These are phyloP conservation scores for Heterochromis multidens DNA, from an alignment of 2,113 vertebrate genomes.

Conservation along the genomic window DNA sequence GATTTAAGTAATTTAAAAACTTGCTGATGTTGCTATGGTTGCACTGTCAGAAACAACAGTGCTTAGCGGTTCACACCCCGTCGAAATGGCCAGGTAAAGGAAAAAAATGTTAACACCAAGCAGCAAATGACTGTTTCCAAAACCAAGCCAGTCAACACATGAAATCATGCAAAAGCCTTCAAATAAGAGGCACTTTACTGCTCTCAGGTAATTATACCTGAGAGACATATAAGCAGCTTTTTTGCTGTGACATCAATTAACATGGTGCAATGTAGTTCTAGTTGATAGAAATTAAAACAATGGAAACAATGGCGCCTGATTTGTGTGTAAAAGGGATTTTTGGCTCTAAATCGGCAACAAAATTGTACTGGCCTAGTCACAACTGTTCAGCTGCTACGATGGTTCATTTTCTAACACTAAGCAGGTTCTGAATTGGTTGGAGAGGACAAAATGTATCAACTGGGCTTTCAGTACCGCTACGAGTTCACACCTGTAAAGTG, in stretches of 20 bases:
- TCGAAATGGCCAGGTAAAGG: conserved; percentile 1
- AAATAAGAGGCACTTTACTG: conserved; percentile 23
- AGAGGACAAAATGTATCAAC: conserved; percentile 59
- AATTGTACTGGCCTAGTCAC: conserved; percentile 27
- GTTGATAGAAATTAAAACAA: conserved; percentile 43
- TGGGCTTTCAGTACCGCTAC: conserved; percentile 29
- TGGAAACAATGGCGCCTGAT: conserved; percentile 27
- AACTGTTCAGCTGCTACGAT: conserved; percentile 38
- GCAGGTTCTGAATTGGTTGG: conserved; percentile 48
- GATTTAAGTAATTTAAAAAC: conserved; percentile 18
- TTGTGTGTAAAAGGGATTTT: conserved; percentile 41
- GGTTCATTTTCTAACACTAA: conserved; percentile 60
- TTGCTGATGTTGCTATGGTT: conserved; percentile 26
- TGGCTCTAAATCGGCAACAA: conserved; percentile 27
- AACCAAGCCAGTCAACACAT: conserved; percentile 30
- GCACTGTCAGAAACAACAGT: neutral
- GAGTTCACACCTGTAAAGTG: conserved; percentile 37
- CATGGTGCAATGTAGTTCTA: conserved; percentile 13
- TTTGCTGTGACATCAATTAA: conserved; percentile 46
- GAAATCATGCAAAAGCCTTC: conserved; percentile 14
- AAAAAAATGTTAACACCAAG: neutral
- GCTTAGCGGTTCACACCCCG: neutral
- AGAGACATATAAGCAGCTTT: conserved; percentile 20
- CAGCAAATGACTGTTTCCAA: conserved; percentile 5
- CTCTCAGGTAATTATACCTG: conserved; percentile 45